Conservation (phyloP, 2,888 invertebrate species). For the Meghimatium bilineatum region DNA sequence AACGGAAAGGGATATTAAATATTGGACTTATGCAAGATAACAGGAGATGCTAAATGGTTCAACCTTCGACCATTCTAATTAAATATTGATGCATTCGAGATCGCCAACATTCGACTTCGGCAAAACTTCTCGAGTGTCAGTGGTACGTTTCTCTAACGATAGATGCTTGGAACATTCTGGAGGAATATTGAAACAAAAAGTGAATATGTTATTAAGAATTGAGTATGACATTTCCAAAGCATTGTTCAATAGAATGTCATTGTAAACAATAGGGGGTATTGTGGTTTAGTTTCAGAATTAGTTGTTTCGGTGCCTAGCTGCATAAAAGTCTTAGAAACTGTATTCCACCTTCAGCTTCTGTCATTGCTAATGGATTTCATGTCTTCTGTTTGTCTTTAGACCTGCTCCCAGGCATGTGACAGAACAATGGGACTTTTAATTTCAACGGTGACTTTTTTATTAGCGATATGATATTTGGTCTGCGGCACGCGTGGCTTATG, state of each 20-base stretch:
- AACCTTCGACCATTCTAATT: slow-evolving; percentile 13
- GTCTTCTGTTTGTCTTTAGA: not conserved
- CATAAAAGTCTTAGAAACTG: not conserved
- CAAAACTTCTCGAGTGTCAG: slow-evolving; percentile 12
- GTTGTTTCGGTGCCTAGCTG: not conserved
- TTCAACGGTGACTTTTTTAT: not conserved
- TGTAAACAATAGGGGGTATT: slow-evolving; percentile 2
- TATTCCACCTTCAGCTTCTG: not conserved
- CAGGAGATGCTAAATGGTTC: not conserved
- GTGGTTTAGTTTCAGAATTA: not conserved
- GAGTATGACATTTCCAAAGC: slow-evolving; percentile 13
- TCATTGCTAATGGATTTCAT: slow-evolving; percentile 23
- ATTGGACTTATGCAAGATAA: slow-evolving; percentile 15
- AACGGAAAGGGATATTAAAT: slow-evolving; percentile 38
- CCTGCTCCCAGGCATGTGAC: not conserved
- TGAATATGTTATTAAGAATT: slow-evolving; percentile 39
- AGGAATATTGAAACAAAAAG: slow-evolving; percentile 37
- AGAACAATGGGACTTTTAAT: not conserved
- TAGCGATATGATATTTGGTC: not conserved
- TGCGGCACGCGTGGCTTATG: not conserved
- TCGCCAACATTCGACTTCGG: slow-evolving; percentile 1
- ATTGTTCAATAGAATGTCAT: slow-evolving; percentile 21
- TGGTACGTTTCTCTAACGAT: not conserved
- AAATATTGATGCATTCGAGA: slow-evolving; percentile 31
- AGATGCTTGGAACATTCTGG: not conserved